phyloP scores from a whole-genome alignment of 2,113 vertebrate genomes.

The Lamprologus callipterus region DNA sequence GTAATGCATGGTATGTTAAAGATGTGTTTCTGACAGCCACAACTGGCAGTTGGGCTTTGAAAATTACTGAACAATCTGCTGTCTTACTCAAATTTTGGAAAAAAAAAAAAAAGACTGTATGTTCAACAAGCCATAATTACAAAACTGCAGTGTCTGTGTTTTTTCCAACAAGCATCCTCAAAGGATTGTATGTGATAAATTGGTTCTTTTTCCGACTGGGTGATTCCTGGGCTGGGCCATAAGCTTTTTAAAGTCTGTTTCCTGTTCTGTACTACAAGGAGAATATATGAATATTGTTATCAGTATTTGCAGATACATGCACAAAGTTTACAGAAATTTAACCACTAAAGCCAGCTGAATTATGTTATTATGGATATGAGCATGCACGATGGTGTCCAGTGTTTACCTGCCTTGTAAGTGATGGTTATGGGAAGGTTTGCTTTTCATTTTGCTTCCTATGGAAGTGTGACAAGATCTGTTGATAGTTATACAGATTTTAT shows the following conservation, averaged over 20 bases:
- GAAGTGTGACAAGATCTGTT: not conserved
- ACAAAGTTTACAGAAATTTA: not conserved
- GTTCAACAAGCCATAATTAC: not conserved
- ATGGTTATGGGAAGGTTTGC: not conserved
- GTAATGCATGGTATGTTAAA: not conserved
- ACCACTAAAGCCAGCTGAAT: not conserved
- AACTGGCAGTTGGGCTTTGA: not conserved
- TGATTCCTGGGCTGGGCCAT: not conserved
- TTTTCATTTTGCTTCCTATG: not conserved
- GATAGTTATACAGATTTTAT: not conserved
- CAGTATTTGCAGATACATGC: not conserved
- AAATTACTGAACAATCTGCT: not conserved
- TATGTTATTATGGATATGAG: not conserved
- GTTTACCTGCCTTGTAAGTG: not conserved
- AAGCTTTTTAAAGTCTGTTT: not conserved
- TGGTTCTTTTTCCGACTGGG: conserved; percentile 5
- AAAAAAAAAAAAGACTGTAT: not conserved
- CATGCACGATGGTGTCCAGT: not conserved
- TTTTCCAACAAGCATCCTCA: not conserved
- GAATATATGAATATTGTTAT: not conserved
- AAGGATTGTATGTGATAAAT: conserved; percentile 34
- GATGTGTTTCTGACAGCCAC: not conserved
- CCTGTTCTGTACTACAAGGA: not conserved
- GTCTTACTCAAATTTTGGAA: not conserved
- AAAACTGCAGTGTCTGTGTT: not conserved